Evolutionary conservation across 2,113 vertebrate species (phyloP).

Genomic region (Aegithalos caudatus): DNA sequence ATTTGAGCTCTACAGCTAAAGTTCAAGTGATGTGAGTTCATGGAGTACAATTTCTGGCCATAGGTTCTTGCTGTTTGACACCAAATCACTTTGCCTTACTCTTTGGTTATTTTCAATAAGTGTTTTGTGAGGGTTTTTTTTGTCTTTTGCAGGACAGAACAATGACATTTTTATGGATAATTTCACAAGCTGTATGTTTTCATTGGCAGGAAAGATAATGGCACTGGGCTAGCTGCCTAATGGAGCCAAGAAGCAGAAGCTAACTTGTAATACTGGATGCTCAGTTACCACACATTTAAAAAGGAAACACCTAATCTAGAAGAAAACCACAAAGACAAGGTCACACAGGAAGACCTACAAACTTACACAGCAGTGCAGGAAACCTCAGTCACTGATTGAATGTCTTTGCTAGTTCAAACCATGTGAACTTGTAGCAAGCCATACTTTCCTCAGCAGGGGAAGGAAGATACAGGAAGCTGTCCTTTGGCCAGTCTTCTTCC

Average conservation of each 20-base stretch:
- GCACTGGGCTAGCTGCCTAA: not conserved
- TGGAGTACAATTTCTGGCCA: accelerated
- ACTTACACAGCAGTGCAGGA: not conserved
- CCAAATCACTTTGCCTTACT: not conserved
- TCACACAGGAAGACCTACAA: not conserved
- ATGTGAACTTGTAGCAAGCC: not conserved
- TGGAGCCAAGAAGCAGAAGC: not conserved
- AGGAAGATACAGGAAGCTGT: not conserved
- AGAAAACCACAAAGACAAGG: not conserved
- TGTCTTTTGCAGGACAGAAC: not conserved
- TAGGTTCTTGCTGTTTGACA: not conserved
- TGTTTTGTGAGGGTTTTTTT: not conserved
- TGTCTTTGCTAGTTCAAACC: not conserved
- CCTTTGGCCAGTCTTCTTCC: not conserved
- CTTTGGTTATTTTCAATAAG: not conserved
- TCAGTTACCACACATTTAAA: not conserved
- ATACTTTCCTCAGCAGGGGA: not conserved
- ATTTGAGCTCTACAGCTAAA: accelerated
- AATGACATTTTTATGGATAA: not conserved
- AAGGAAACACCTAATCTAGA: not conserved
- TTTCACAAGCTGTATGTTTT: not conserved
- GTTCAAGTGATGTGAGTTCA: not conserved
- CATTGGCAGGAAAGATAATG: not conserved
- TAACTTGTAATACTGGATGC: not conserved
- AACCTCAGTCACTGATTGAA: not conserved